phyloP scores from a whole-genome alignment of 2,888 invertebrate species.

The Trachelus iudaicus region DNA sequence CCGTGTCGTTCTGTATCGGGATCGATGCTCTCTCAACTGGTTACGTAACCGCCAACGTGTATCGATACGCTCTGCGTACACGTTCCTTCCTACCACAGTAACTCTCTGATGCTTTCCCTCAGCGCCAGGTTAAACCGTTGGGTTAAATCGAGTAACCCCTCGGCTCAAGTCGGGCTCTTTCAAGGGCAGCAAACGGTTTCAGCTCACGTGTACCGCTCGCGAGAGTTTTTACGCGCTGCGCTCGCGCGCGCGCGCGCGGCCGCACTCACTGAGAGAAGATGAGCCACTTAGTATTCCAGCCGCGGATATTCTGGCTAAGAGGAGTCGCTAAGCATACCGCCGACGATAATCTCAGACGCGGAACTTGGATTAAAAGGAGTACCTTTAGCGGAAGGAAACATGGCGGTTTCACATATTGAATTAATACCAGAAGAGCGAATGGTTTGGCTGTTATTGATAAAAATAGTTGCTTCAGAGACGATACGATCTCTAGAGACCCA shows the following conservation, averaged over 20 bases:
- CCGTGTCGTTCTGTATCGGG: too few relatives aligned
- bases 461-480: too few relatives aligned
- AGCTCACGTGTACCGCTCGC: slow-evolving; percentile 15
- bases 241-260: slow-evolving; percentile 18
- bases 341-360: neutral
- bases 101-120: too few relatives aligned
- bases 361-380: slow-evolving; percentile 1
- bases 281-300: slow-evolving; percentile 40
- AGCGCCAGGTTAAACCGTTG: slow-evolving; percentile 10
- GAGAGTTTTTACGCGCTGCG: slow-evolving; percentile 8
- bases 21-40: too few relatives aligned
- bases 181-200: slow-evolving; percentile 28
- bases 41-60: too few relatives aligned
- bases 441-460: too few relatives aligned
- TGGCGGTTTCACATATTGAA: slow-evolving; percentile 26
- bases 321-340: slow-evolving; percentile 11
- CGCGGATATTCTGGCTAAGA: slow-evolving; percentile 20
- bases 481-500: too few relatives aligned
- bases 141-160: slow-evolving; percentile 37
- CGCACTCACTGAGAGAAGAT: slow-evolving; percentile 30
- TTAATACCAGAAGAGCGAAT: too few relatives aligned
- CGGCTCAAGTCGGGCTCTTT: slow-evolving; percentile 21
- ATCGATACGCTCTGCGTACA: too few relatives aligned
- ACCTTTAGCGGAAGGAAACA: slow-evolving; percentile 1
- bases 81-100: too few relatives aligned